These are phyloP conservation scores for Tanypteryx hageni DNA, from an alignment of 2,888 invertebrate species.

Conservation along the genomic window DNA sequence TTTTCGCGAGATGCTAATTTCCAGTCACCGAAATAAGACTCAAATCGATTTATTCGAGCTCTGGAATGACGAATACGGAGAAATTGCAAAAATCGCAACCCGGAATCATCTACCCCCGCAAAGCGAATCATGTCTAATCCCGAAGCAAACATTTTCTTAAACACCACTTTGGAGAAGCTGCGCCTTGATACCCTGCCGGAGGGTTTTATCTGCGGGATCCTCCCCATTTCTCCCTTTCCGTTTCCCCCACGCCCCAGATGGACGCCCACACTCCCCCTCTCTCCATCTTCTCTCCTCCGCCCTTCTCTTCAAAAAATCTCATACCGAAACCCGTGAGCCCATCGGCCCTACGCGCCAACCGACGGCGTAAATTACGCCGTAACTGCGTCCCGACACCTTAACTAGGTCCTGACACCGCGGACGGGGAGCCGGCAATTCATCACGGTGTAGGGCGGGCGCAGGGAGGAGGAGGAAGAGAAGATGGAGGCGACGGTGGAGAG, in stretches of 20 bases:
- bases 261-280: neutral
- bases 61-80: neutral
- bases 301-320: slow-evolving; percentile 10
- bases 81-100: neutral
- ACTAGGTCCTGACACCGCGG: slow-evolving; percentile 62
- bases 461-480: neutral
- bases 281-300: neutral
- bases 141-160: neutral
- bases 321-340: slow-evolving; percentile 45
- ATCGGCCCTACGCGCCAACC: slow-evolving; percentile 52
- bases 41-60: neutral
- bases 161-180: neutral
- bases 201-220: slow-evolving; percentile 49
- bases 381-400: slow-evolving; percentile 60
- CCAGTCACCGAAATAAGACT: neutral
- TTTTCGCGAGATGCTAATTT: neutral
- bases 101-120: neutral
- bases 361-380: slow-evolving; percentile 60
- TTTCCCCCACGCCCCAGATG: neutral
- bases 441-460: slow-evolving; percentile 12
- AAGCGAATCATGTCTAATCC: neutral
- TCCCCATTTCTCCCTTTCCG: neutral
- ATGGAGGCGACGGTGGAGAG: neutral
- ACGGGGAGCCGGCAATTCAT: slow-evolving; percentile 63
- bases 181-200: slow-evolving; percentile 17